These are phyloP conservation scores for Hippocampus abdominalis DNA, from an alignment of 2,113 vertebrate genomes.

Conservation along the genomic window DNA sequence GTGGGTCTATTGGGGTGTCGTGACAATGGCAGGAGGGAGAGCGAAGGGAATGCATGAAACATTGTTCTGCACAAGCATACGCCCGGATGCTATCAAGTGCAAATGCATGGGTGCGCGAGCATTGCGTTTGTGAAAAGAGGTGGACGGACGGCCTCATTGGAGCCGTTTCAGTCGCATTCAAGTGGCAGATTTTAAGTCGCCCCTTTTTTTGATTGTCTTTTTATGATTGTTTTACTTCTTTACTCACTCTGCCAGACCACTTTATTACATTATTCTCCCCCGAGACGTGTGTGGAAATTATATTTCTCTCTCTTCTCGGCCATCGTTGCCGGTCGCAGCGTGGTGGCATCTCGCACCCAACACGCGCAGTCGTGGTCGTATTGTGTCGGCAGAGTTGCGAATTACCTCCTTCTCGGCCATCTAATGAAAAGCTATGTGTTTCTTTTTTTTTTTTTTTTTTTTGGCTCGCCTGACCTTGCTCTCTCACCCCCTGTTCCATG, in stretches of 20 bases:
- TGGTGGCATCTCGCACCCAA: constrained; percentile 49
- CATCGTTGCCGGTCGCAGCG: constrained; percentile 53
- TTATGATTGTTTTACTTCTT: constrained; percentile 20
- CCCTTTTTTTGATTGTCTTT: constrained; percentile 30
- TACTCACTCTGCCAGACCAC: constrained; percentile 14
- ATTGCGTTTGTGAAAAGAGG: constrained; percentile 53
- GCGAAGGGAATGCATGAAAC: constrained; percentile 21
- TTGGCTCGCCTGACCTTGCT: constrained; percentile 64
- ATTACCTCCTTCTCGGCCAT: constrained; percentile 63
- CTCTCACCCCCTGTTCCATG: constrained; percentile 31
- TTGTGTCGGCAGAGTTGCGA: constrained; percentile 65
- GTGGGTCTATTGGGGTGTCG: constrained; percentile 64
- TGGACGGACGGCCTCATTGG: constrained; percentile 44
- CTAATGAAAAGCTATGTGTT: constrained; percentile 68
- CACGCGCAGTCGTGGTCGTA: constrained; percentile 43
- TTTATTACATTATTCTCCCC: constrained; percentile 41
- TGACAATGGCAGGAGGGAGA: constrained; percentile 60
- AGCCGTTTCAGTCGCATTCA: constrained; percentile 41
- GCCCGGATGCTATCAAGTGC: constrained; percentile 40
- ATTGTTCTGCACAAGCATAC: constrained; percentile 47
- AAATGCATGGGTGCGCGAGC: constrained; percentile 42
- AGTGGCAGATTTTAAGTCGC: constrained; percentile 38
- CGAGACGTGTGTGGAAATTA: constrained; percentile 43
- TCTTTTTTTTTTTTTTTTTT: constrained; percentile 10
- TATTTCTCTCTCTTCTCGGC: constrained; percentile 56